Evolutionary conservation across 2,797 vertebrate species (phyloP).

Genomic region (Hippoglossus hippoglossus): DNA sequence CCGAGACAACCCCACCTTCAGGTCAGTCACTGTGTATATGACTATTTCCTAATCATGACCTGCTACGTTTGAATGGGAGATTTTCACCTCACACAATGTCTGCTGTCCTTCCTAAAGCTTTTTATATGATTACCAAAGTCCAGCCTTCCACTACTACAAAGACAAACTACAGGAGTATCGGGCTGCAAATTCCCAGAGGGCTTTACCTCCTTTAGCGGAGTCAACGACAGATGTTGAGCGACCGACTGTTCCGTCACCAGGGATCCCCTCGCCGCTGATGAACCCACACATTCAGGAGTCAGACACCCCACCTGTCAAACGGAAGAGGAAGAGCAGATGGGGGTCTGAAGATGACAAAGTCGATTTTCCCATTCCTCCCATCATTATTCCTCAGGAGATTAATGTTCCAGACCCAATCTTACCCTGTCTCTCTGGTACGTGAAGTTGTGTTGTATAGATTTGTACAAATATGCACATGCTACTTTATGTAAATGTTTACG

Average conservation of each 20-base stretch:
- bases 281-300: constrained; percentile 36
- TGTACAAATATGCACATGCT: background rate
- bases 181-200: constrained; percentile 63
- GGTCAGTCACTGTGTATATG: constrained; percentile 74
- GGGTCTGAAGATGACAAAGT: constrained; percentile 95
- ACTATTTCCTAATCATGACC: background rate
- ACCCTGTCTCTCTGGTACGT: constrained; percentile 80
- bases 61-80: background rate
- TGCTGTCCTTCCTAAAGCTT: constrained; percentile 82
- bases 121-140: constrained; percentile 91
- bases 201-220: constrained; percentile 45
- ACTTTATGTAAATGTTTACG: background rate
- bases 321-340: constrained; percentile 97
- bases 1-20: constrained; percentile 91
- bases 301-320: constrained; percentile 81
- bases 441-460: background rate
- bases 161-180: constrained; percentile 91
- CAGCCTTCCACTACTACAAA: constrained; percentile 89
- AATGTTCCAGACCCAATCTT: constrained; percentile 60
- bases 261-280: background rate
- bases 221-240: constrained; percentile 15
- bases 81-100: constrained; percentile 12
- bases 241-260: constrained; percentile 21
- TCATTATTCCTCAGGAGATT: constrained; percentile 70
- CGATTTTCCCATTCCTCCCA: constrained; percentile 84